Conservation (phyloP, 2,113 vertebrate species). For the Colius striatus region DNA sequence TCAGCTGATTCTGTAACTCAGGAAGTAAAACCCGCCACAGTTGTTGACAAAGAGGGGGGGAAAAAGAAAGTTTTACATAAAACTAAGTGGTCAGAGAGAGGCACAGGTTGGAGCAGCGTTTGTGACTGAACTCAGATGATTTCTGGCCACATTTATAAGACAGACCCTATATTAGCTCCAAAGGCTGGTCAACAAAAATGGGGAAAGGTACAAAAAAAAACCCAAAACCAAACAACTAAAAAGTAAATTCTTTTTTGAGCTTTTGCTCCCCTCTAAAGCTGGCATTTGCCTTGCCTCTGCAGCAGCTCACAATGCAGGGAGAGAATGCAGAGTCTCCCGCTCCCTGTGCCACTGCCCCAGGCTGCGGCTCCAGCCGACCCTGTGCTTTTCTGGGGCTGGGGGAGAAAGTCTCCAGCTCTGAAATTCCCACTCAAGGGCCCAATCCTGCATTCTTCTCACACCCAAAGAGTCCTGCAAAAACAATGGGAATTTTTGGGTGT, state of each 20-base stretch:
- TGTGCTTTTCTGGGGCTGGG: background rate
- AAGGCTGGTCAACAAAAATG: background rate
- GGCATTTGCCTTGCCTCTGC: background rate
- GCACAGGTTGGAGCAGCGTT: background rate
- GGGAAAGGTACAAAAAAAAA: background rate
- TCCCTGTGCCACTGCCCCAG: background rate
- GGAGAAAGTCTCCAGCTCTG: background rate
- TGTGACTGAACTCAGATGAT: background rate
- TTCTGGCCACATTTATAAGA: background rate
- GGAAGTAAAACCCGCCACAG: constrained; percentile 18
- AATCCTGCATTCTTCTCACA: constrained; percentile 15
- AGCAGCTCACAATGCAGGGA: background rate
- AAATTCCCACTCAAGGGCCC: background rate
- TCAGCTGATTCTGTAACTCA: background rate
- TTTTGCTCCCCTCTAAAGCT: background rate
- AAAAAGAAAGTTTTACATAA: background rate
- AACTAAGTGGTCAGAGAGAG: background rate
- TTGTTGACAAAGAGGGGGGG: background rate
- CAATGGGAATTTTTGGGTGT: constrained; percentile 17
- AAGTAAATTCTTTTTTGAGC: background rate
- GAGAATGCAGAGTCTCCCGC: background rate
- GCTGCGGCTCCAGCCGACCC: background rate
- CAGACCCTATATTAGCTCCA: rapidly evolving
- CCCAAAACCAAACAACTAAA: background rate
- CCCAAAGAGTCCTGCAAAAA: background rate